Evolutionary conservation across 1,140 invertebrate genomes (phyloP).

Genomic region (Heliconius congener): DNA sequence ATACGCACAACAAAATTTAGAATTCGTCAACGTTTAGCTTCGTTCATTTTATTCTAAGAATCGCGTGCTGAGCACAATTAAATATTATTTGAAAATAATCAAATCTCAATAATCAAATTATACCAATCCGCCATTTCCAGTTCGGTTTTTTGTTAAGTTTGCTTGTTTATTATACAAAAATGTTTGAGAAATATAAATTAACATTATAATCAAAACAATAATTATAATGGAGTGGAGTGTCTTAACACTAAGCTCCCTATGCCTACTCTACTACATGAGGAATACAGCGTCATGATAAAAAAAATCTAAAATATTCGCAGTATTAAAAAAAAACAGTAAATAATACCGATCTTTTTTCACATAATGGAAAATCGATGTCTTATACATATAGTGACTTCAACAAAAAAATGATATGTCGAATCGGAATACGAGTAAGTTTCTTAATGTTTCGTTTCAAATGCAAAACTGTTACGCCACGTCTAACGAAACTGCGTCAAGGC

Average conservation of each 20-base stretch:
- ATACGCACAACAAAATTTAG: no score
- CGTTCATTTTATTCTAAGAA: not conserved
- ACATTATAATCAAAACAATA: no score
- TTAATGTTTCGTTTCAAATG: slow-evolving; percentile 37
- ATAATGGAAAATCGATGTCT: slow-evolving; percentile 6
- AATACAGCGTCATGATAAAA: not conserved
- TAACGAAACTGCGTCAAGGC: slow-evolving; percentile 35
- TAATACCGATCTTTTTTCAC: not conserved
- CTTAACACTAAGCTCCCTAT: not conserved
- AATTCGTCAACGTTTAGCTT: no score
- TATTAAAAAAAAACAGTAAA: not conserved
- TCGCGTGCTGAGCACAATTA: no score
- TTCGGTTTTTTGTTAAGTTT: not conserved
- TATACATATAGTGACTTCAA: not conserved
- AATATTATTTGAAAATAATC: not conserved
- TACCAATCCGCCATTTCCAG: not conserved
- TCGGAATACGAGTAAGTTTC: slow-evolving; percentile 26
- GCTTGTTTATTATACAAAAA: not conserved
- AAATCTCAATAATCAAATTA: not conserved
- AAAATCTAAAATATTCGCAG: not conserved
- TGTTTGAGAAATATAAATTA: no score
- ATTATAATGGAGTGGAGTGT: not conserved
- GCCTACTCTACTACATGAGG: no score
- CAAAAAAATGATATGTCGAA: slow-evolving; percentile 19
- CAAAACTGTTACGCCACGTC: slow-evolving; percentile 31